Evolutionary conservation across 1,140 invertebrate species (phyloP).

Genomic region (Solen grandis): DNA sequence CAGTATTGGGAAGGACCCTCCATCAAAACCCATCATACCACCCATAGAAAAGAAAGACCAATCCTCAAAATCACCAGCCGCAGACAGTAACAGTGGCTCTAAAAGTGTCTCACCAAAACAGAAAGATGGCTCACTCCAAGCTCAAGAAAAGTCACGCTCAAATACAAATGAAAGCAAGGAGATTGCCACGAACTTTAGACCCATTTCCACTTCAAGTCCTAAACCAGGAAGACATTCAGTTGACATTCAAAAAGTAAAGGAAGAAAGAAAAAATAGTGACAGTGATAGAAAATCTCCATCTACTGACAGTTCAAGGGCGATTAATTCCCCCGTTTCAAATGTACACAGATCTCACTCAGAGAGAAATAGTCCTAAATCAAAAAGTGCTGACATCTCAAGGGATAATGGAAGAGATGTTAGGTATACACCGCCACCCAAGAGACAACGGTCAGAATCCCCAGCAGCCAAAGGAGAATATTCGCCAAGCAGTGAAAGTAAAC

Average conservation of each 20-base stretch:
- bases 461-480: conserved; percentile 36
- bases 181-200: conserved; percentile 37
- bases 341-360: conserved; percentile 43
- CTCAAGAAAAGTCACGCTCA: conserved; percentile 3
- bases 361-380: conserved; percentile 30
- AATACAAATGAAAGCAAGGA: conserved; percentile 7
- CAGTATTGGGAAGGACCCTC: conserved; percentile 96
- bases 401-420: not conserved
- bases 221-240: conserved; percentile 43
- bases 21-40: conserved; percentile 75
- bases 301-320: conserved; percentile 47
- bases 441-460: conserved; percentile 50
- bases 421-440: conserved; percentile 43
- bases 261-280: conserved; percentile 37
- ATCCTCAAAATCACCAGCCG: conserved; percentile 36
- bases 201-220: conserved; percentile 52
- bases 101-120: conserved; percentile 54
- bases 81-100: conserved; percentile 28
- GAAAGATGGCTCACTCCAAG: conserved; percentile 37
- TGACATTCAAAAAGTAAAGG: conserved; percentile 31
- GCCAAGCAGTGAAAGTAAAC: conserved; percentile 18
- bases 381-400: conserved; percentile 40
- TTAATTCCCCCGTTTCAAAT: conserved; percentile 25
- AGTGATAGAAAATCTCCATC: conserved; percentile 42
- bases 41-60: conserved; percentile 74